Conservation (phyloP, 2,113 vertebrate species). For the Tauraco erythrolophus region DNA sequence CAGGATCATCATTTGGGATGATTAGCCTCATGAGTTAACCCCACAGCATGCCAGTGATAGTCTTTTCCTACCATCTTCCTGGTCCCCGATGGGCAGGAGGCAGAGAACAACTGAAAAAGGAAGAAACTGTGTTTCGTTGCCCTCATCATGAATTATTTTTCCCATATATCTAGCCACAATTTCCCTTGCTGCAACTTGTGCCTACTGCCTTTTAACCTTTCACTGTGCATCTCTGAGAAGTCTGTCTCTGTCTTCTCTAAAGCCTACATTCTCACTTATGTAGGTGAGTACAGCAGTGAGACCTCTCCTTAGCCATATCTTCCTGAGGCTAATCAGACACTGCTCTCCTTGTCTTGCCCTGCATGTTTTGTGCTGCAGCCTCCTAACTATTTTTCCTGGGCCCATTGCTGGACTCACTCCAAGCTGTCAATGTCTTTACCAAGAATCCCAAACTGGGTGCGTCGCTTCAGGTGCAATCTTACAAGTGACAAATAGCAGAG, state of each 20-base stretch:
- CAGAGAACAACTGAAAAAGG: not conserved
- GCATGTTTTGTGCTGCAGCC: not conserved
- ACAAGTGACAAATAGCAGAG: not conserved
- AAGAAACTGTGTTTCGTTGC: not conserved
- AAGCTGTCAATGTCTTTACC: not conserved
- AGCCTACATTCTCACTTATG: too few species aligned
- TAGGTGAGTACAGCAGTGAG: not conserved
- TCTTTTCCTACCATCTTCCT: not conserved
- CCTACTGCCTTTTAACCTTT: not conserved
- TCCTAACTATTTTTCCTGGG: not conserved
- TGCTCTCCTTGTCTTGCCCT: not conserved
- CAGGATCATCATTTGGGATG: not conserved
- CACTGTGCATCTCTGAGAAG: not conserved
- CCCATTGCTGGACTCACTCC: not conserved
- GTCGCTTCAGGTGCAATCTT: not conserved
- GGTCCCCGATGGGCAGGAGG: not conserved
- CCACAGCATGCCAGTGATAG: not conserved
- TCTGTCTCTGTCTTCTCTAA: not conserved
- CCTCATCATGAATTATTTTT: not conserved
- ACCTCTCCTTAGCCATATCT: not conserved
- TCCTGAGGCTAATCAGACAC: not conserved
- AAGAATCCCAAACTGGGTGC: not conserved
- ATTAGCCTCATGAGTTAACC: not conserved
- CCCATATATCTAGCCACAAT: not conserved
- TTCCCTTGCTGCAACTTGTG: not conserved